Evolutionary conservation across 2,888 invertebrate species (phyloP).

Genomic region (Liodrosophila aerea): DNA sequence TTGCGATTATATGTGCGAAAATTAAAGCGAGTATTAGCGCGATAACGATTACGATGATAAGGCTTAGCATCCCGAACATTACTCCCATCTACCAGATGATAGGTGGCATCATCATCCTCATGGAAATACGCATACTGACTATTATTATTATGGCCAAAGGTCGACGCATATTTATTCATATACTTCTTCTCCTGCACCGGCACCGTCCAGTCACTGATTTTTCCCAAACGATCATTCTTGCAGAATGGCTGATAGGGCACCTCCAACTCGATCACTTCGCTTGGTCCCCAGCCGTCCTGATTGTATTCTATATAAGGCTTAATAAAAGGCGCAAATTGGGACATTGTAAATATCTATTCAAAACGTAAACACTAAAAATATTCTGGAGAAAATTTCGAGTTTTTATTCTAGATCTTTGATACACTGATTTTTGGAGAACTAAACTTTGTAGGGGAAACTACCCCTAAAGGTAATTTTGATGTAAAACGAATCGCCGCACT

Average conservation of each 20-base stretch:
- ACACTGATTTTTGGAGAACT: neutral
- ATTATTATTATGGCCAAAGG: slow-evolving; percentile 95
- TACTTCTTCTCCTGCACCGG: slow-evolving; percentile 96
- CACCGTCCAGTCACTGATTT: slow-evolving; percentile 99
- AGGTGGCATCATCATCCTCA: slow-evolving; percentile 99
- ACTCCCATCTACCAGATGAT: slow-evolving; percentile 94
- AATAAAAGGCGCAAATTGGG: slow-evolving; percentile 68
- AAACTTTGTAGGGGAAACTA: too few relatives aligned
- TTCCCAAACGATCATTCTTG: slow-evolving; percentile 98
- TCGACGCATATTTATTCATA: slow-evolving; percentile 94
- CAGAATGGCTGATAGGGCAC: slow-evolving; percentile 98
- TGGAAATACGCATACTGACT: slow-evolving; percentile 99
- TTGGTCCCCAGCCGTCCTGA: slow-evolving; percentile 95
- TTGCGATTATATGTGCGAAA: slow-evolving; percentile 83
- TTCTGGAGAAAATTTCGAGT: slow-evolving; percentile 11
- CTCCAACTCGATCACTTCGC: slow-evolving; percentile 90
- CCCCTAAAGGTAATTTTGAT: too few relatives aligned
- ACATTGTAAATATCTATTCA: slow-evolving; percentile 40
- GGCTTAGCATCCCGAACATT: slow-evolving; percentile 94
- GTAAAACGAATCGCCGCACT: too few relatives aligned
- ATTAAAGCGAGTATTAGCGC: slow-evolving; percentile 88
- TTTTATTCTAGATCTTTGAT: neutral
- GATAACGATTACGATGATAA: slow-evolving; percentile 94
- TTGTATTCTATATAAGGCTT: slow-evolving; percentile 81
- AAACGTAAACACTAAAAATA: slow-evolving; percentile 44